phyloP scores from a whole-genome alignment of 2,797 vertebrate species.

The Acipenser ruthenus region DNA sequence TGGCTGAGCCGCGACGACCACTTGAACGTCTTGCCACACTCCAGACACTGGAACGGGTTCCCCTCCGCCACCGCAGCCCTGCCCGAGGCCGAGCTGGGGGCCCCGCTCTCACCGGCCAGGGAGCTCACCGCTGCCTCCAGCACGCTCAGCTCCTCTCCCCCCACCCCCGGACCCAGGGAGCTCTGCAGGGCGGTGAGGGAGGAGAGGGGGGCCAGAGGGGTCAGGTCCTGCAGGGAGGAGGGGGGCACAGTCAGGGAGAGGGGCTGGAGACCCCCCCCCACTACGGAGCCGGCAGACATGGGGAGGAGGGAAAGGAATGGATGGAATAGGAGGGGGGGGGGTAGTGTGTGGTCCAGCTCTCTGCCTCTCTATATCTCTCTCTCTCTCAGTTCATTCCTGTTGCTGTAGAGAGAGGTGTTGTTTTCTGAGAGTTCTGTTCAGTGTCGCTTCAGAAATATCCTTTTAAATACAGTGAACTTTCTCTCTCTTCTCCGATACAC shows the following conservation, averaged over 20 bases:
- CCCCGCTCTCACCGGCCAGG: constrained; percentile 15
- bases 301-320: too few relatives aligned
- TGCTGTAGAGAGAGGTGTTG: constrained; percentile 1
- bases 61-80: constrained; percentile 45
- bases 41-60: constrained; percentile 75
- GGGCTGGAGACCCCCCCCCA: constrained; percentile 1
- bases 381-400: constrained; percentile 20
- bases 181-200: constrained; percentile 52
- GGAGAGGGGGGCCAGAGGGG: constrained; percentile 45
- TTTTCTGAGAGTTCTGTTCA: neutral
- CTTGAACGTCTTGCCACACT: constrained; percentile 83
- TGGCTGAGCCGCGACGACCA: constrained; percentile 77
- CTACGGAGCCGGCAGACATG: constrained; percentile 1
- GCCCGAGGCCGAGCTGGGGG: constrained; percentile 38
- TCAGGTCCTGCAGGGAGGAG: constrained; percentile 11
- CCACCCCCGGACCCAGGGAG: constrained; percentile 52
- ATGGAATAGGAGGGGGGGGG: too few relatives aligned
- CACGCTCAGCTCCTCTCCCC: constrained; percentile 50
- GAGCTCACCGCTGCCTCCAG: constrained; percentile 3
- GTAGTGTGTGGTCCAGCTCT: constrained; percentile 9
- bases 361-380: constrained; percentile 19
- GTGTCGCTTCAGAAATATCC: neutral
- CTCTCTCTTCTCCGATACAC: constrained; percentile 20
- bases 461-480: constrained; percentile 1
- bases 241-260: constrained; percentile 6